phyloP scores from a whole-genome alignment of 2,797 vertebrate genomes.

The Enteromius mattozi region DNA sequence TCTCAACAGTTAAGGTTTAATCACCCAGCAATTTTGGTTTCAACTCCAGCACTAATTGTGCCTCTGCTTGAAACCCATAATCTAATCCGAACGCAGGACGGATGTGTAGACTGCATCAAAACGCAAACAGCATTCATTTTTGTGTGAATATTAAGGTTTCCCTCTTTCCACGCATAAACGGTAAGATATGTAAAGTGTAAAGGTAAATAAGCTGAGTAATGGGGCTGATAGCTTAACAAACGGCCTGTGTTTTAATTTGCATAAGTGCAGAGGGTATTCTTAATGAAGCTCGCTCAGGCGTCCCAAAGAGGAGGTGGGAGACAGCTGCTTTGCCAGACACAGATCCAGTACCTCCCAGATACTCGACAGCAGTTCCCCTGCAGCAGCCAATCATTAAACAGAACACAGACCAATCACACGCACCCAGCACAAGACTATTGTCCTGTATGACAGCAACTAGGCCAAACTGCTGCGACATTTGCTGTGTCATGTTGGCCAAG shows the following conservation, averaged over 20 bases:
- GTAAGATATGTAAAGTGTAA: background rate
- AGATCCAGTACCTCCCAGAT: conserved; percentile 48
- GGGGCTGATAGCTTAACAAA: conserved; percentile 2
- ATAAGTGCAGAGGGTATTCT: conserved; percentile 24
- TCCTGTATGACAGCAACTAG: conserved; percentile 58
- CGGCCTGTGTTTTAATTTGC: background rate
- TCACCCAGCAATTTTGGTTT: conserved; percentile 42
- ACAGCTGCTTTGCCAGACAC: conserved; percentile 59
- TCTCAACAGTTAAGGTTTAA: conserved; percentile 26
- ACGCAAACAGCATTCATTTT: background rate
- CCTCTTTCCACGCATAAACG: background rate
- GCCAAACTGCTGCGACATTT: conserved; percentile 59
- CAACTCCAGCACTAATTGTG: conserved; percentile 40
- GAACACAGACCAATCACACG: conserved; percentile 50
- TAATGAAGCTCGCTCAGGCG: conserved; percentile 37
- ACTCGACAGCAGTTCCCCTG: conserved; percentile 49
- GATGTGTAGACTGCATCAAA: conserved; percentile 17
- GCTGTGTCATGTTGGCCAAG: conserved; percentile 60
- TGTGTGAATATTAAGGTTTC: background rate
- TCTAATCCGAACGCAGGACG: conserved; percentile 10
- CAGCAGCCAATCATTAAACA: conserved; percentile 57
- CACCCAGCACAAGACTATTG: conserved; percentile 49
- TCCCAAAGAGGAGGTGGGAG: conserved; percentile 46
- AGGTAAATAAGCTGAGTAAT: conserved; percentile 37
- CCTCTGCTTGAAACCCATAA: conserved; percentile 37